phyloP scores from a whole-genome alignment of 2,888 invertebrate genomes.

The Colostygia pectinataria region DNA sequence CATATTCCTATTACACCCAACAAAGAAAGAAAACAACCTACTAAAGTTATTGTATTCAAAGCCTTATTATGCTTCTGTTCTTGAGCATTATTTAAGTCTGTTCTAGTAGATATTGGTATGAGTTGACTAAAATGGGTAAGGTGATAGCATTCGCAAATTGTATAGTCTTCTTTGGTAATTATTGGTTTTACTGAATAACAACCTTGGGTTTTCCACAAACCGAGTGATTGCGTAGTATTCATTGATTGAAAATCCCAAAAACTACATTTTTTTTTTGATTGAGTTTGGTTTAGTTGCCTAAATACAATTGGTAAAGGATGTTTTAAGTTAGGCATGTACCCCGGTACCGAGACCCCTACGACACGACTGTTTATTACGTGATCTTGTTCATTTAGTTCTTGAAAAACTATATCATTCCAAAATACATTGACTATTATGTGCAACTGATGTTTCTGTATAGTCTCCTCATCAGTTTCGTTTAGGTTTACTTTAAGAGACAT shows the following conservation, averaged over 20 bases:
- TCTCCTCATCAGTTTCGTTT: conserved; percentile 39
- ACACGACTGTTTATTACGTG: conserved; percentile 74
- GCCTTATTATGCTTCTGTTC: conserved; percentile 60
- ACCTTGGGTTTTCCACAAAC: conserved; percentile 82
- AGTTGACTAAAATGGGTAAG: conserved; percentile 85
- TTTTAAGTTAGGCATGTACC: conserved; percentile 79
- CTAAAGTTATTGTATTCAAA: conserved; percentile 82
- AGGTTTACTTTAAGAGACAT: conserved; percentile 53
- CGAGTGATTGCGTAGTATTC: conserved; percentile 45
- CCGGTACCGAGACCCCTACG: conserved; percentile 84
- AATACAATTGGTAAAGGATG: conserved; percentile 81
- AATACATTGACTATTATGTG: conserved; percentile 79
- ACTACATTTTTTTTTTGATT: conserved; percentile 65
- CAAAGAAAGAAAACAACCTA: conserved; percentile 83
- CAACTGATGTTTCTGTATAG: conserved; percentile 40
- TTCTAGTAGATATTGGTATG: conserved; percentile 51
- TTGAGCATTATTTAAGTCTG: conserved; percentile 31
- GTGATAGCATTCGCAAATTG: conserved; percentile 80
- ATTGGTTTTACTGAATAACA: conserved; percentile 58
- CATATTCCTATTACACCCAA: conserved; percentile 83
- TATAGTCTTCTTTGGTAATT: conserved; percentile 43
- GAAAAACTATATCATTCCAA: conserved; percentile 80
- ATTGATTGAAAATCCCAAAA: conserved; percentile 81
- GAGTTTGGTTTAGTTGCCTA: conserved; percentile 45
- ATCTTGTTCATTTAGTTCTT: conserved; percentile 58